These are phyloP conservation scores for Anorthoa munda DNA, from an alignment of 2,888 invertebrate species.

Conservation along the genomic window DNA sequence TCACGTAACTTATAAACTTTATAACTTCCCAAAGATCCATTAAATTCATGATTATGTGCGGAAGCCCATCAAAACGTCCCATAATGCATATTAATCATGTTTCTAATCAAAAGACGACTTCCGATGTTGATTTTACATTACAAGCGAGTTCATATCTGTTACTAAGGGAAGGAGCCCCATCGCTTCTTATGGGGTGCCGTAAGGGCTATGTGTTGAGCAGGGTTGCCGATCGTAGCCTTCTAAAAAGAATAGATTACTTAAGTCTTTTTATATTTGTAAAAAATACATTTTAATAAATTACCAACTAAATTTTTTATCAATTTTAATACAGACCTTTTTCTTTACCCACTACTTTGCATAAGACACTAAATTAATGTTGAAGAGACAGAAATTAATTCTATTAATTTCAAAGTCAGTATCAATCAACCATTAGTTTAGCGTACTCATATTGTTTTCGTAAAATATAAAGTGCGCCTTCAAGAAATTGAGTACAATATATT, in stretches of 20 bases:
- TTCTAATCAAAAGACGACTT: slow-evolving; percentile 26
- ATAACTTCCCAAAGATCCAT: slow-evolving; percentile 4
- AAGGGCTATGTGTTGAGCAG: slow-evolving; percentile 3
- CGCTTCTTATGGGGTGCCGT: slow-evolving; percentile 20
- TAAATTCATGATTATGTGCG: neutral
- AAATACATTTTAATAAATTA: too few species aligned
- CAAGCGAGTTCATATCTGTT: slow-evolving; percentile 5
- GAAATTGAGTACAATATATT: neutral
- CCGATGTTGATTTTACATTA: slow-evolving; percentile 43
- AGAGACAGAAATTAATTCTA: too few species aligned
- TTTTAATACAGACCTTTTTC: too few species aligned
- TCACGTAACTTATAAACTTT: neutral
- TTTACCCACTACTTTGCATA: too few species aligned
- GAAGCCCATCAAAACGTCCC: slow-evolving; percentile 17
- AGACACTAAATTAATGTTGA: too few species aligned
- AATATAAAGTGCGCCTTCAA: too few species aligned
- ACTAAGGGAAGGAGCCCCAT: slow-evolving; percentile 3
- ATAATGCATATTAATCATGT: slow-evolving; percentile 36
- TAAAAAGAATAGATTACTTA: too few species aligned
- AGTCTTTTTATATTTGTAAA: too few species aligned
- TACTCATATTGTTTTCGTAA: too few species aligned
- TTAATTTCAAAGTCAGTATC: too few species aligned
- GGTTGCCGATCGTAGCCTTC: neutral
- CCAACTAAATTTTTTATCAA: too few species aligned
- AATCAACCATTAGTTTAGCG: too few species aligned